Evolutionary conservation across 2,797 vertebrate genomes (phyloP).

Genomic region (Mergus octosetaceus): DNA sequence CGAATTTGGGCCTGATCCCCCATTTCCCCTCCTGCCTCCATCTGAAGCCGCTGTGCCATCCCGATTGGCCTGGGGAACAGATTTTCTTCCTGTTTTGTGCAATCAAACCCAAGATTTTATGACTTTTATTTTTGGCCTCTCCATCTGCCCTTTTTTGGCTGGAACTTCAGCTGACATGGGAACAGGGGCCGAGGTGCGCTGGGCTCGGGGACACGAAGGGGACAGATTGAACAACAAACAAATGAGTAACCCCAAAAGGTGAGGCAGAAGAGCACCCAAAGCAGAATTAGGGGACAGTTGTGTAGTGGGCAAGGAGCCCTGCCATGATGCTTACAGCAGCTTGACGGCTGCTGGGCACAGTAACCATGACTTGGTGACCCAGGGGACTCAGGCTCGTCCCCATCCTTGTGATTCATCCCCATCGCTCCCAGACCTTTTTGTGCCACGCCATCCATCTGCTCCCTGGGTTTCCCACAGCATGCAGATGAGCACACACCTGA

Average conservation of each 20-base stretch:
- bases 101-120: neutral
- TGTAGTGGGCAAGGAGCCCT: no score
- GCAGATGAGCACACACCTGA: rapidly evolving
- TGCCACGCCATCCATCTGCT: neutral
- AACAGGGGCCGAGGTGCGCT: neutral
- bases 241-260: neutral
- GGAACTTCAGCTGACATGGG: neutral
- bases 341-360: no score
- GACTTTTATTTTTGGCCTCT: neutral
- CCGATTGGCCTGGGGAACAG: neutral
- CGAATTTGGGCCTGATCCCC: neutral
- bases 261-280: neutral
- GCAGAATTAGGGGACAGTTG: no score
- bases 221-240: neutral
- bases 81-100: neutral
- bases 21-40: neutral
- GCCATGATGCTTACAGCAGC: neutral
- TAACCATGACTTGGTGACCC: neutral
- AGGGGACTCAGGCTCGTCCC: neutral
- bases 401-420: neutral
- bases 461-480: rapidly evolving
- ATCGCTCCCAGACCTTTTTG: rapidly evolving
- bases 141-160: neutral
- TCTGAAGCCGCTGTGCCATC: neutral
- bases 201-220: neutral